These are phyloP conservation scores for Pluvialis apricaria DNA, from an alignment of 2,113 vertebrate genomes.

Conservation along the genomic window DNA sequence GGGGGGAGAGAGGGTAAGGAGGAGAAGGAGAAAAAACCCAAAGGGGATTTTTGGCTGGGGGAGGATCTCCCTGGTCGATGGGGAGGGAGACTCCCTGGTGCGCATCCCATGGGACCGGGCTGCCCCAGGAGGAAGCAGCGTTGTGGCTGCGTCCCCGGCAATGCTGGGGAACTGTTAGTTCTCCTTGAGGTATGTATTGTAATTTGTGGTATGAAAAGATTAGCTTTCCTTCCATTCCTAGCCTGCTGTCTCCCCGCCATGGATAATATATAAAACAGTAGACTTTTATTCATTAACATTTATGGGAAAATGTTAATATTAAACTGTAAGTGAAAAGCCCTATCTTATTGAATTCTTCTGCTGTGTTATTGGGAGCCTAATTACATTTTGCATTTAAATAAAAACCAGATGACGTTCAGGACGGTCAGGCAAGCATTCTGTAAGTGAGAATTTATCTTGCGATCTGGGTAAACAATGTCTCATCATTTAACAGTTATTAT, in stretches of 20 bases:
- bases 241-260: conserved; percentile 34
- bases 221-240: conserved; percentile 25
- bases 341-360: conserved; percentile 79
- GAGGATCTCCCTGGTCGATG: background rate
- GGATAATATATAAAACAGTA: conserved; percentile 46
- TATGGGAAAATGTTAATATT: conserved; percentile 69
- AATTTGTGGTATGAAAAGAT: conserved; percentile 21
- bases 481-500: conserved; percentile 77
- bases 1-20: background rate
- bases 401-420: conserved; percentile 79
- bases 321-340: conserved; percentile 71
- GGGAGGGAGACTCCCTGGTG: background rate
- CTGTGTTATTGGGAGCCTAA: conserved; percentile 76
- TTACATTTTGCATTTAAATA: conserved; percentile 80
- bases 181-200: background rate
- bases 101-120: background rate
- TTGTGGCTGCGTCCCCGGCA: background rate
- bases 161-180: background rate
- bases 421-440: conserved; percentile 59
- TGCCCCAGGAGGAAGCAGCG: background rate
- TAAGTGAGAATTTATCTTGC: conserved; percentile 71
- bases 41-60: background rate
- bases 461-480: conserved; percentile 73
- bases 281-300: conserved; percentile 74
- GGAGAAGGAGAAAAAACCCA: background rate